These are phyloP conservation scores for Colostygia pectinataria DNA, from an alignment of 2,888 invertebrate species.

Conservation along the genomic window DNA sequence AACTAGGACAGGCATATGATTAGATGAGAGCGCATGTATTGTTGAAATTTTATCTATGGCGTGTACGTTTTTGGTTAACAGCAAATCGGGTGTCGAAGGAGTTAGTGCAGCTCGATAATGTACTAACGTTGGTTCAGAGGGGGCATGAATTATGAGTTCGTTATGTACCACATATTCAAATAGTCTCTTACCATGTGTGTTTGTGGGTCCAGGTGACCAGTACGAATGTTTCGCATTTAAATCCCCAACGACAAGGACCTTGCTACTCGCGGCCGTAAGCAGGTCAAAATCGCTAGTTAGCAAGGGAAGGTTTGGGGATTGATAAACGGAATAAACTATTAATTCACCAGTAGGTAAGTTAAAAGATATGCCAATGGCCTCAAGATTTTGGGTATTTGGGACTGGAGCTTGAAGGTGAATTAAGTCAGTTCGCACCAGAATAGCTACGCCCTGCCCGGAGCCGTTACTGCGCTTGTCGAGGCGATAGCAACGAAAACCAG, in stretches of 20 bases:
- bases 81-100: too few relatives aligned
- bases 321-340: too few relatives aligned
- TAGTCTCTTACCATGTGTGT: background rate
- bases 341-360: background rate
- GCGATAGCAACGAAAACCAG: background rate
- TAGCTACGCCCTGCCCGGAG: background rate
- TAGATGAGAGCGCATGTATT: too few relatives aligned
- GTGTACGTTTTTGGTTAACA: too few relatives aligned
- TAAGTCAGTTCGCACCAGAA: too few relatives aligned
- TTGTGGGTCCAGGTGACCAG: background rate
- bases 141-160: background rate
- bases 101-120: too few relatives aligned
- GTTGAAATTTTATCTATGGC: too few relatives aligned
- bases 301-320: too few relatives aligned
- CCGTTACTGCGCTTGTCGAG: background rate
- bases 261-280: background rate
- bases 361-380: too few relatives aligned
- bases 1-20: background rate
- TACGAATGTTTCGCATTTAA: background rate
- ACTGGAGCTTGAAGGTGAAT: background rate
- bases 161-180: too few relatives aligned
- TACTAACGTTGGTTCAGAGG: background rate
- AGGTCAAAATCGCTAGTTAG: background rate
- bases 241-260: too few relatives aligned
- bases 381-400: background rate